These are phyloP conservation scores for Oedothorax gibbosus DNA, from an alignment of 1,140 invertebrate genomes.

Conservation along the genomic window DNA sequence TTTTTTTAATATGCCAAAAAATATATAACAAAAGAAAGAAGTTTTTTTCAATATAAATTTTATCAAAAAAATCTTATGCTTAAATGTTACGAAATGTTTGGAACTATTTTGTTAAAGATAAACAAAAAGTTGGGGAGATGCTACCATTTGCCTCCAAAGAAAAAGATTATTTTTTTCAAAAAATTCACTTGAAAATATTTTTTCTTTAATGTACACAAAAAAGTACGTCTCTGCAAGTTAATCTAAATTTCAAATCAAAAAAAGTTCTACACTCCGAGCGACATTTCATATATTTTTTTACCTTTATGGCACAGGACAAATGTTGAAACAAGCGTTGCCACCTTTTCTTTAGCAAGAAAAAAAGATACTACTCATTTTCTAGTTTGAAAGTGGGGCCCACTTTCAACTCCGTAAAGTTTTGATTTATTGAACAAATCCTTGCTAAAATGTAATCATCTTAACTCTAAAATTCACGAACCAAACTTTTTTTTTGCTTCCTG, in stretches of 20 bases:
- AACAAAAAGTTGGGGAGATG: no score
- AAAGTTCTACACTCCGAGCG: slow-evolving; percentile 7
- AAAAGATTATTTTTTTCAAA: no score
- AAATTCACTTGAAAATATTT: no score
- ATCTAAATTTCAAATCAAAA: slow-evolving; percentile 53
- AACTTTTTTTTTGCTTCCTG: slow-evolving; percentile 21
- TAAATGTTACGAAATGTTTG: no score
- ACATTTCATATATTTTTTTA: slow-evolving; percentile 47
- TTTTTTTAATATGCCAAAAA: no score
- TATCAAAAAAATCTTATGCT: no score
- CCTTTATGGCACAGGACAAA: slow-evolving; percentile 15
- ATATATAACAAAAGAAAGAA: no score
- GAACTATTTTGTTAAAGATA: no score
- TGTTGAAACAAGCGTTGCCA: slow-evolving; percentile 42
- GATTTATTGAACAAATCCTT: slow-evolving; percentile 48
- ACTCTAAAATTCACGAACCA: slow-evolving; percentile 34
- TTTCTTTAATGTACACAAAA: background rate
- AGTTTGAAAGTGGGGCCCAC: background rate
- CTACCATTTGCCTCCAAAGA: no score
- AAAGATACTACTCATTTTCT: slow-evolving; percentile 8
- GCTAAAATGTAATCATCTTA: slow-evolving; percentile 57
- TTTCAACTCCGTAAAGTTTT: slow-evolving; percentile 43
- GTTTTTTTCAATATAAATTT: no score
- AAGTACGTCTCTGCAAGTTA: slow-evolving; percentile 17
- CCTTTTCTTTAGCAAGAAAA: slow-evolving; percentile 25